These are phyloP conservation scores for Aricia artaxerxes DNA, from an alignment of 2,888 invertebrate species.

Conservation along the genomic window DNA sequence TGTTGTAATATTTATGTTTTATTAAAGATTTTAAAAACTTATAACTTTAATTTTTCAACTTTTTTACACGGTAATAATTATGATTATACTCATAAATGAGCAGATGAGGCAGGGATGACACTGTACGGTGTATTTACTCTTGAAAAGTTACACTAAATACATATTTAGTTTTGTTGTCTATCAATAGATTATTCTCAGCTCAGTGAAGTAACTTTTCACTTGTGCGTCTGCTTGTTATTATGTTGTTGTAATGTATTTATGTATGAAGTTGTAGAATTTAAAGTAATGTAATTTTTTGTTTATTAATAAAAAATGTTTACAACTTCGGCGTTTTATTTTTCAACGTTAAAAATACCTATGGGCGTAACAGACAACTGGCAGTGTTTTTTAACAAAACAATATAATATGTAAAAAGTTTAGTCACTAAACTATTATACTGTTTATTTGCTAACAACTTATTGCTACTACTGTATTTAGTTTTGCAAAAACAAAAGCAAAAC, in stretches of 20 bases:
- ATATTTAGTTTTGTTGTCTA: background rate
- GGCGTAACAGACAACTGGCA: too few species aligned
- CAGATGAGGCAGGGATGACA: background rate
- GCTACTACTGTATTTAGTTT: too few species aligned
- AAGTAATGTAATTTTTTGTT: slow-evolving; percentile 75
- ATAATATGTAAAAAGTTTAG: too few species aligned
- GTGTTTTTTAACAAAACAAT: too few species aligned
- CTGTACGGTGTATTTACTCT: background rate
- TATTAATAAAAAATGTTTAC: slow-evolving; percentile 75
- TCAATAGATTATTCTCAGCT: background rate
- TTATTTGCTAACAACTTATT: too few species aligned
- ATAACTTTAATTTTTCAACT: background rate
- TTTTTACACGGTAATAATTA: background rate
- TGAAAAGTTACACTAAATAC: slow-evolving; percentile 1
- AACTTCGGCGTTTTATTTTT: slow-evolving; percentile 44
- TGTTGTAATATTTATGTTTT: background rate
- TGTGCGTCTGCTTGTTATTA: slow-evolving; percentile 53
- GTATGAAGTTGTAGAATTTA: slow-evolving; percentile 72
- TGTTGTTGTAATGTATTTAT: slow-evolving; percentile 55
- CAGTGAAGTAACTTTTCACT: slow-evolving; percentile 34
- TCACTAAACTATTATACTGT: too few species aligned
- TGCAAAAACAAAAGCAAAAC: background rate
- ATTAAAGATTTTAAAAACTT: background rate
- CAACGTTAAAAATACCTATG: background rate
- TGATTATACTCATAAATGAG: background rate